Evolutionary conservation across 2,888 invertebrate species (phyloP), one percentile per base, ranked within the genome.

Genomic region (Macrosiphum euphorbiae): DNA sequence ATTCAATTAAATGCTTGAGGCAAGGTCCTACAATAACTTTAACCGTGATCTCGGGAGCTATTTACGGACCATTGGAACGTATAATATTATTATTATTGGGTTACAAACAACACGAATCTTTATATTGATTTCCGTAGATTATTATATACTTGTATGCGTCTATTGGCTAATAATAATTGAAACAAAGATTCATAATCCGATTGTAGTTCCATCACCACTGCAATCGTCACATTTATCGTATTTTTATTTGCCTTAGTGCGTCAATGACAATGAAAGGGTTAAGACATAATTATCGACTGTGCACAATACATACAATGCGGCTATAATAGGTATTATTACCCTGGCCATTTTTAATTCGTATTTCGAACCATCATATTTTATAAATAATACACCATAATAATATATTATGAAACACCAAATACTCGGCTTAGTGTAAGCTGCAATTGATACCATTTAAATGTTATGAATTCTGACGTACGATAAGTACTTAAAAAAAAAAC

Each of bases 1-100:
- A 61, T 58, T 11, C 86, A 61, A 92, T 92, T 47, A 87, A 24
- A 58, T 55, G 85, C 85, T 58, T 11, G n/a, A 24, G 84, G 85
- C 91, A 85, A 91, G 91, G 91, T 91, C 85, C n/a, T n/a, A 50
- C 47, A 26, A 61, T 47, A 92, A 58, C 47, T 58, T 86, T 86
- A 86, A 86, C 47, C 86, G 10, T 86, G 58, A 92, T 61, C 44
- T 92, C 86, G 26, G 3, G 5, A n/a, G 11, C 10, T 16, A 20
- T 86, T n/a, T n/a, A 86, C 28, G 16, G 7, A 44, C n/a, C 44
- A 41, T 13, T 20, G 90, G 26, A 44, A 61, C 28, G 89, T 35
- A 55, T 5, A 90, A 67, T 90, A 91, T 8, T 88, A 50, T 8
- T 88, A 50, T 87, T 50, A 26, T 41, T 47, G 35, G 52, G 16